These are phyloP conservation scores for Micrasema longulum DNA, from an alignment of 1,140 invertebrate species.

Conservation along the genomic window DNA sequence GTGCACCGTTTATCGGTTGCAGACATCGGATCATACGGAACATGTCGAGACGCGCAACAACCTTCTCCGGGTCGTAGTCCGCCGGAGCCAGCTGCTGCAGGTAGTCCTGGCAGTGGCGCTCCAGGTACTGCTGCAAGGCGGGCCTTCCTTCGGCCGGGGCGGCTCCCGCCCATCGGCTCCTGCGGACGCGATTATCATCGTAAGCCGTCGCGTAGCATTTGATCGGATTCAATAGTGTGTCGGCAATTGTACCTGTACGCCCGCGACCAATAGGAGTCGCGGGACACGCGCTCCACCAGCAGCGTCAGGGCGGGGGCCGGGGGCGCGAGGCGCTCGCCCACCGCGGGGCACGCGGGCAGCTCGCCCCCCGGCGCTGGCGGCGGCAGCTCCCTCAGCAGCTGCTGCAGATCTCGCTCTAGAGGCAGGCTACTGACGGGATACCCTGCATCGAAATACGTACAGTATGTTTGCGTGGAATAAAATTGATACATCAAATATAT, in stretches of 20 bases:
- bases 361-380: background rate
- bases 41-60: no score
- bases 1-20: no score
- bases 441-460: conserved; percentile 4
- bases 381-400: conserved; percentile 1
- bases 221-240: background rate
- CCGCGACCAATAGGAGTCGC: conserved; percentile 48
- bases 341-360: background rate
- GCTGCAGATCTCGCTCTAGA: conserved; percentile 34
- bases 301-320: background rate
- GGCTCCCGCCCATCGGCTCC: conserved; percentile 14
- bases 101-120: conserved; percentile 44
- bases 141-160: conserved; percentile 27
- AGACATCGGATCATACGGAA: no score
- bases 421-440: conserved; percentile 43
- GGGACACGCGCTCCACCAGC: conserved; percentile 38
- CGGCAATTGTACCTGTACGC: conserved; percentile 36
- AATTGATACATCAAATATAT: background rate
- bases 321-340: background rate
- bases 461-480: background rate
- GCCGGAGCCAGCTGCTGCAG: conserved; percentile 44
- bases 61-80: conserved; percentile 50
- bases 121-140: conserved; percentile 45
- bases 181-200: background rate
- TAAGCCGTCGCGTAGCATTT: background rate